These are phyloP conservation scores for Lamellibrachia luymesi DNA, from an alignment of 1,140 invertebrate genomes.

Conservation along the genomic window DNA sequence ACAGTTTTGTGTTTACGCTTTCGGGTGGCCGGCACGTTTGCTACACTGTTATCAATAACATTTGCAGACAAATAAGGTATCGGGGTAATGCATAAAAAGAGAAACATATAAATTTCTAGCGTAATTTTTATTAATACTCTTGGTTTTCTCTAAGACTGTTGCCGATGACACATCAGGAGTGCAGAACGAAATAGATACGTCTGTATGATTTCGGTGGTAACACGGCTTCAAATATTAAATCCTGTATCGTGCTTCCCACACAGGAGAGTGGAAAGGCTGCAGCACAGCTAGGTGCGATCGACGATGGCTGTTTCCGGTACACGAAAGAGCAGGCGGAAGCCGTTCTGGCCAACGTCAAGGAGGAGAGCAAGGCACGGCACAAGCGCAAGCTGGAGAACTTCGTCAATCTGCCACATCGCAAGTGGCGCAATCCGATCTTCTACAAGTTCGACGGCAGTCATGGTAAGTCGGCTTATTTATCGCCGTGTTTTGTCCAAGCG, in stretches of 20 bases:
- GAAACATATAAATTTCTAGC: too few relatives aligned
- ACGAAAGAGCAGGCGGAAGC: constrained; percentile 8
- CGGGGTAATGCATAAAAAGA: too few relatives aligned
- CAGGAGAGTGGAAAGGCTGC: background rate
- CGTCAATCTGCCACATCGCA: background rate
- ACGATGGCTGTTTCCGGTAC: constrained; percentile 14
- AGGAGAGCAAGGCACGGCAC: background rate
- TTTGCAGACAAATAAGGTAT: too few relatives aligned
- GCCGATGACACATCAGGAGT: background rate
- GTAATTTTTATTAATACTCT: too few relatives aligned
- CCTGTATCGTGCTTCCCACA: background rate
- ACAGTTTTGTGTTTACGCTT: too few relatives aligned
- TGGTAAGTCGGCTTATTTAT: constrained; percentile 9
- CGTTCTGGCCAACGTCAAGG: background rate
- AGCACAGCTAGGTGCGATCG: background rate
- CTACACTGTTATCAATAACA: too few relatives aligned
- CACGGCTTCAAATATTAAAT: background rate
- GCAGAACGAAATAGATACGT: background rate
- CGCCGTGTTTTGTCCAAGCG: background rate
- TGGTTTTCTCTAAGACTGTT: too few relatives aligned
- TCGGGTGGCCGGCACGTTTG: too few relatives aligned
- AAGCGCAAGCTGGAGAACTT: constrained; percentile 17
- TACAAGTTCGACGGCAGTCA: constrained; percentile 20
- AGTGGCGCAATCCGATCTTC: constrained; percentile 16
- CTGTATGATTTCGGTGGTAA: background rate